Evolutionary conservation across 1,140 invertebrate genomes (phyloP).

Genomic region (Drosophila persimilis): DNA sequence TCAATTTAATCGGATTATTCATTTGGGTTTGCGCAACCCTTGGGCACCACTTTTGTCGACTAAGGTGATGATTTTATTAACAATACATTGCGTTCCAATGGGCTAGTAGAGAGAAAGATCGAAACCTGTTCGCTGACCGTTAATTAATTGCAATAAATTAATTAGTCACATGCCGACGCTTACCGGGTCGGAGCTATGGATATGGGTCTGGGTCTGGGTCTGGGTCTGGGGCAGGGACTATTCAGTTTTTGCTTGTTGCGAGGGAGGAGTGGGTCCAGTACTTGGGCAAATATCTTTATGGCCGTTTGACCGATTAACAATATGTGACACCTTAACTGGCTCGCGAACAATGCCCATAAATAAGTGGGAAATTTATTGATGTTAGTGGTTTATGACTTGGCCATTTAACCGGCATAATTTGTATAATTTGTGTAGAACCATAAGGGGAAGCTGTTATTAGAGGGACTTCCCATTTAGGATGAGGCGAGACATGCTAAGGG

Average conservation of each 20-base stretch:
- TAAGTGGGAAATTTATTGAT: constrained; percentile 37
- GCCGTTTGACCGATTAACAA: constrained; percentile 44
- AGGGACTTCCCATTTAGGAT: no score
- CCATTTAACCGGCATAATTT: constrained; percentile 17
- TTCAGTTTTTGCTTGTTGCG: neutral
- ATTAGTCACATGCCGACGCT: constrained; percentile 17
- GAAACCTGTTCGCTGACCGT: constrained; percentile 47
- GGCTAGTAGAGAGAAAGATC: constrained; percentile 14
- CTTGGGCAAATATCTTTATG: constrained; percentile 34
- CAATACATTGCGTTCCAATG: constrained; percentile 18
- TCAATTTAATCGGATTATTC: constrained; percentile 70
- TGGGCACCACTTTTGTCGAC: constrained; percentile 29
- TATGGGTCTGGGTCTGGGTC: no score
- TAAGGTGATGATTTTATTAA: constrained; percentile 75
- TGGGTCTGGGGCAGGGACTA: constrained; percentile 4
- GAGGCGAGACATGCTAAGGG: no score
- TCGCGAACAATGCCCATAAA: constrained; percentile 57
- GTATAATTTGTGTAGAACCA: constrained; percentile 7
- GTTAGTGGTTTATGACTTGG: constrained; percentile 29
- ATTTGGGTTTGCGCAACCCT: constrained; percentile 30
- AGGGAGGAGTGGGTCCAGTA: constrained; percentile 28
- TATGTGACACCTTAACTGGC: constrained; percentile 47
- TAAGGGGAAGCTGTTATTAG: neutral
- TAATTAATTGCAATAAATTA: constrained; percentile 48
- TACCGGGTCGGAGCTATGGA: no score